These are phyloP conservation scores for Lytechinus variegatus DNA, from an alignment of 35 echinoderm and acorn worm species.

Conservation along the genomic window DNA sequence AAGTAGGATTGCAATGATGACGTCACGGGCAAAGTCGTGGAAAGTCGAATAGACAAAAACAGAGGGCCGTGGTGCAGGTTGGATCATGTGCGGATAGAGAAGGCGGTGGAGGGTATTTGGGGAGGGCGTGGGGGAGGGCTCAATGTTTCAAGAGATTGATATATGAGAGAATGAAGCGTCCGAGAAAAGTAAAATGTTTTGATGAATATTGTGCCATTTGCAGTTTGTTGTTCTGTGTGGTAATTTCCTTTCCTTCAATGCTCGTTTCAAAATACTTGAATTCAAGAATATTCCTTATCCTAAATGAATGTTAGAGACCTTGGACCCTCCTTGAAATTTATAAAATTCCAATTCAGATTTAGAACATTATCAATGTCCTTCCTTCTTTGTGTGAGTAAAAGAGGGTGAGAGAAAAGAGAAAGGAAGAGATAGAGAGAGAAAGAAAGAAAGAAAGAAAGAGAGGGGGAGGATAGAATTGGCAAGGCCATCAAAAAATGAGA, in stretches of 20 bases:
- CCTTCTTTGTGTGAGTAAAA: background rate
- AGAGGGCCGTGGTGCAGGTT: background rate
- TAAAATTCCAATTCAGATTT: too few relatives aligned
- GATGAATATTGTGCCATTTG: too few relatives aligned
- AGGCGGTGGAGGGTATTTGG: background rate
- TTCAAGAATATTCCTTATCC: too few relatives aligned
- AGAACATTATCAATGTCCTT: too few relatives aligned
- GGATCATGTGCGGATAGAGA: background rate
- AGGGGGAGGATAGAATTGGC: background rate
- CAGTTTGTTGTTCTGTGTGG: too few relatives aligned
- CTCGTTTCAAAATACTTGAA: too few relatives aligned
- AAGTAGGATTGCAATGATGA: background rate
- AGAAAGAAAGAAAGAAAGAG: background rate
- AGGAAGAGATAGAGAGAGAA: background rate
- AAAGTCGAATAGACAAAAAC: background rate
- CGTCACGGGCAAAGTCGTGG: background rate
- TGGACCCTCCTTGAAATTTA: too few relatives aligned
- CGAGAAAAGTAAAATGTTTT: background rate
- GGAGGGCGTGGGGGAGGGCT: background rate
- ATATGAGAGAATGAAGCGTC: background rate
- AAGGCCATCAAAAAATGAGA: background rate
- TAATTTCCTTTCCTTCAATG: background rate
- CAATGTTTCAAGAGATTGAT: background rate
- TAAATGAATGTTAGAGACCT: too few relatives aligned
- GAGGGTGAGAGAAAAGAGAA: background rate